These are phyloP conservation scores for Donacobius atricapilla DNA, from an alignment of 2,113 vertebrate species.

Conservation along the genomic window DNA sequence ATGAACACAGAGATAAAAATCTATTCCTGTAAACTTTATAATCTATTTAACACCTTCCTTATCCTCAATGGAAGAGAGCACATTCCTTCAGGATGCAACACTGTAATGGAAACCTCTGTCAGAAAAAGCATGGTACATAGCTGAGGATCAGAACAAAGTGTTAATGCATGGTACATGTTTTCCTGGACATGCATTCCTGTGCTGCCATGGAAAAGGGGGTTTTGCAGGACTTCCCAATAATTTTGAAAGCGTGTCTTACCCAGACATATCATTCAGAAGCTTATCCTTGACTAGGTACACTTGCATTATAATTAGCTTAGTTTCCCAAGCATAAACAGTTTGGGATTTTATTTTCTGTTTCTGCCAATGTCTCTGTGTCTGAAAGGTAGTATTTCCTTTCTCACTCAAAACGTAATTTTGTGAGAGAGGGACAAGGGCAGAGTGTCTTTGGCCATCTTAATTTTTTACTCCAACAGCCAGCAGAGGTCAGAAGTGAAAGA, in stretches of 20 bases:
- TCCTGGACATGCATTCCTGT: background rate
- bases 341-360: background rate
- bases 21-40: background rate
- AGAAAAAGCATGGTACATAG: background rate
- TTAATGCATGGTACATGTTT: background rate
- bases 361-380: background rate
- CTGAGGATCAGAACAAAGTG: background rate
- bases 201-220: background rate
- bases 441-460: background rate
- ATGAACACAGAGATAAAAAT: background rate
- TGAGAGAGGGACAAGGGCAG: accelerated
- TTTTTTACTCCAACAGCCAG: background rate
- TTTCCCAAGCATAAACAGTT: background rate
- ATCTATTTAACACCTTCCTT: background rate
- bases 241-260: background rate
- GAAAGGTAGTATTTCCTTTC: background rate
- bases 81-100: background rate
- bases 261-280: background rate
- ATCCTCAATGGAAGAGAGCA: background rate
- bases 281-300: background rate
- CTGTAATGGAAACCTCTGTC: background rate
- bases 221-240: background rate
- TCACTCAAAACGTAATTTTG: accelerated
- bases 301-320: background rate
- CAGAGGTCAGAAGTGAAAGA: background rate